phyloP scores from a whole-genome alignment of 2,113 vertebrate genomes.

The Laterallus jamaicensis region DNA sequence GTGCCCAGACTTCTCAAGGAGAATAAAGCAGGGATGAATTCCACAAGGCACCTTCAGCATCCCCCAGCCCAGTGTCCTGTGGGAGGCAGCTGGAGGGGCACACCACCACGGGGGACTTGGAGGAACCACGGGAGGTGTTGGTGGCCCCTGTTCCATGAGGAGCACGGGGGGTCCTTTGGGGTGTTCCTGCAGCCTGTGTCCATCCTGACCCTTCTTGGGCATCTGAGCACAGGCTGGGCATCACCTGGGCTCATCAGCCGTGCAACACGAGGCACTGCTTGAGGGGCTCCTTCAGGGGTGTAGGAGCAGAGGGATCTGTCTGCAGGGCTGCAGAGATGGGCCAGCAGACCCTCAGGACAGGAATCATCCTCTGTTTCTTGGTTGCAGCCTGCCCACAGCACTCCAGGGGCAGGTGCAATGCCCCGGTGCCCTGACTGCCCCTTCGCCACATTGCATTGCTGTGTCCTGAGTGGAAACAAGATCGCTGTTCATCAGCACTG shows the following conservation, averaged over 20 bases:
- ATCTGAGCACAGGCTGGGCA: neutral
- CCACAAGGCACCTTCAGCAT: neutral
- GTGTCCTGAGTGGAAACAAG: neutral
- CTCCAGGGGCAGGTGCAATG: accelerated
- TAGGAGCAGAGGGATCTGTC: accelerated
- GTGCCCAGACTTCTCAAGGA: neutral
- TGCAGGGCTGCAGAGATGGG: neutral
- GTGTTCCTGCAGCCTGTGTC: too few relatives aligned
- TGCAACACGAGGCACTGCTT: neutral
- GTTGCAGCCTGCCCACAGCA: accelerated
- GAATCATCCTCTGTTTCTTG: neutral
- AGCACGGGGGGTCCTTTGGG: neutral
- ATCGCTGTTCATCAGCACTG: accelerated
- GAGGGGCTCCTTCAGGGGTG: neutral
- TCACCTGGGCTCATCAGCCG: neutral
- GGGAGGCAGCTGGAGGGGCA: neutral
- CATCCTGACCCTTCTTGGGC: neutral
- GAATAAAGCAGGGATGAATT: neutral
- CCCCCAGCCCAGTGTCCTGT: accelerated
- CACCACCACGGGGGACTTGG: accelerated
- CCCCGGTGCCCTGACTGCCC: neutral
- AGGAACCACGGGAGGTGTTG: neutral
- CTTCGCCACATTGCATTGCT: neutral
- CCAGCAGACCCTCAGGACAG: neutral
- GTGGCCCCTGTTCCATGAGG: neutral